phyloP scores from a whole-genome alignment of 2,888 invertebrate species.

The Melipona beecheii region DNA sequence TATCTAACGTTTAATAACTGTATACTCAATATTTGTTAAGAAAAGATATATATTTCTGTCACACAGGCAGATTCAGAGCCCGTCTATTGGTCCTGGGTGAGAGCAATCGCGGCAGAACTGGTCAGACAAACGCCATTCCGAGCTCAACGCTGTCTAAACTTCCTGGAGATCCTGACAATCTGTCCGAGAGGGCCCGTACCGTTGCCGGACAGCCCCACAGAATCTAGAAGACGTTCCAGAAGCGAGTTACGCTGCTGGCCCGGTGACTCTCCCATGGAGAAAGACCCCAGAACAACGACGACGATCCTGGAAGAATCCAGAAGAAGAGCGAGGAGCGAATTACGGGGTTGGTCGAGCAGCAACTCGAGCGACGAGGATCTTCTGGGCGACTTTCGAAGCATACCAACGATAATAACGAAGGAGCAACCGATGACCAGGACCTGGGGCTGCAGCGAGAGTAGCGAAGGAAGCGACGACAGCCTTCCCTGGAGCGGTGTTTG shows the following conservation, averaged over 20 bases:
- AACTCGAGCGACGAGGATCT: constrained; percentile 82
- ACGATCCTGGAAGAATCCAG: constrained; percentile 77
- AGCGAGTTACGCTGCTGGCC: constrained; percentile 82
- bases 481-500: constrained; percentile 77
- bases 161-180: constrained; percentile 89
- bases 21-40: neutral
- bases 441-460: constrained; percentile 83
- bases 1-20: neutral
- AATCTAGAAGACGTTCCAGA: constrained; percentile 78
- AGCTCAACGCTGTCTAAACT: constrained; percentile 87
- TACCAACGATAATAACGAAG: constrained; percentile 71
- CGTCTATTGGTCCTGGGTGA: constrained; percentile 90
- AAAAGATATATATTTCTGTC: neutral
- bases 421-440: constrained; percentile 71
- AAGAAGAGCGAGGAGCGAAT: constrained; percentile 79
- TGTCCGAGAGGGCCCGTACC: constrained; percentile 85
- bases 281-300: constrained; percentile 47
- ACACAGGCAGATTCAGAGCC: constrained; percentile 89
- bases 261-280: constrained; percentile 70
- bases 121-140: constrained; percentile 91
- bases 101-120: constrained; percentile 90
- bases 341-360: constrained; percentile 82
- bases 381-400: constrained; percentile 71
- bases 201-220: constrained; percentile 85
- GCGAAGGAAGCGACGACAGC: constrained; percentile 83